These are phyloP conservation scores for Tipula confusa DNA, from an alignment of 2,888 invertebrate genomes.

Conservation along the genomic window DNA sequence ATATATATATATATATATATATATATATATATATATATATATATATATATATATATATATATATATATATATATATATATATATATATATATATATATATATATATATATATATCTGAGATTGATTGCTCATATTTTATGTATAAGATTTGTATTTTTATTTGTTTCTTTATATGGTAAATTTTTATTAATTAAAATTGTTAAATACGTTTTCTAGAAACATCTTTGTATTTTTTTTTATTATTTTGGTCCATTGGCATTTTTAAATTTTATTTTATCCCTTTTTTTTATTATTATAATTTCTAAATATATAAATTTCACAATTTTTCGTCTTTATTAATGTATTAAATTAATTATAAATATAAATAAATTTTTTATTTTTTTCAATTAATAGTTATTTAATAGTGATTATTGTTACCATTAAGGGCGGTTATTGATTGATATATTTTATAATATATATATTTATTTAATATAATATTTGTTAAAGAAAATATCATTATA, in stretches of 20 bases:
- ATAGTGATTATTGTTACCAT: constrained; percentile 33
- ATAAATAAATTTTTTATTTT: background rate
- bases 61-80: no score
- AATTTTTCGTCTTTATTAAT: constrained; percentile 21
- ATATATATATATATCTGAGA: no score
- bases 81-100: no score
- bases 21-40: no score
- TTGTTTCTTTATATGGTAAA: background rate
- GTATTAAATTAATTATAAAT: background rate
- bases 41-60: no score
- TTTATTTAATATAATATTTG: background rate
- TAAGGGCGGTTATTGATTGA: constrained; percentile 33
- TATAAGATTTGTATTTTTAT: background rate
- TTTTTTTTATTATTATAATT: background rate
- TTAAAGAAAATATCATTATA: background rate
- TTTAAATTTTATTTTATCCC: constrained; percentile 3
- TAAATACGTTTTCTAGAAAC: background rate
- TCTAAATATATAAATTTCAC: constrained; percentile 17
- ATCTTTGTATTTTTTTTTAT: background rate
- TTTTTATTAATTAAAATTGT: constrained; percentile 14
- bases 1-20: no score
- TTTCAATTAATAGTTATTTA: constrained; percentile 28
- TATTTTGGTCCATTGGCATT: constrained; percentile 26
- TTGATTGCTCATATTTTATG: background rate
- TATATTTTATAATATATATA: background rate